Conservation (phyloP, 2,113 vertebrate genomes). For the Dipodomys stephensi region DNA sequence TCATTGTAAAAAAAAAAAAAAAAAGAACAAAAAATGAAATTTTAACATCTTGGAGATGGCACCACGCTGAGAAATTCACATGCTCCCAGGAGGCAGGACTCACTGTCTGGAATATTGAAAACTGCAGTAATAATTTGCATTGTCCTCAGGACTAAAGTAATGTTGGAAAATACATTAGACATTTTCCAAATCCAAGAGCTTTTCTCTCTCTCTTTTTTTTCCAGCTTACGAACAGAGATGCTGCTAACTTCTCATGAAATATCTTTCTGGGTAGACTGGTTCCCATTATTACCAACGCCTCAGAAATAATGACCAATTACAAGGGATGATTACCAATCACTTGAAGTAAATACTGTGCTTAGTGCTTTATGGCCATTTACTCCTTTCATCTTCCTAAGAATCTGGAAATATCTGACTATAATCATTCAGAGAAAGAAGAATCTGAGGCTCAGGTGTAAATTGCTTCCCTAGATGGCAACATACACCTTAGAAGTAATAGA, state of each 20-base stretch:
- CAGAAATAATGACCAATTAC: too few species aligned
- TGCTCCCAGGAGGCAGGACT: slow-evolving; percentile 46
- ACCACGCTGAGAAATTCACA: slow-evolving; percentile 77
- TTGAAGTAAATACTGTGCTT: background rate
- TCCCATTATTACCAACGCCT: background rate
- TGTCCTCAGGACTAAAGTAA: slow-evolving; percentile 46
- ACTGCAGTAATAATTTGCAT: background rate
- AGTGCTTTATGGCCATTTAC: background rate
- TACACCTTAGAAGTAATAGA: background rate
- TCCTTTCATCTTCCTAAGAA: background rate
- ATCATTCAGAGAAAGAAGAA: background rate
- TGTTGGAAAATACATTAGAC: slow-evolving; percentile 66
- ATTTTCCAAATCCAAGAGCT: slow-evolving; percentile 42
- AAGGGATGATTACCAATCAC: too few species aligned
- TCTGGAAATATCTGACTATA: background rate
- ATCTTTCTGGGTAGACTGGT: background rate
- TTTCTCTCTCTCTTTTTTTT: slow-evolving; percentile 52
- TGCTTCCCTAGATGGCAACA: background rate
- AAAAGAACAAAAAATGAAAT: too few species aligned
- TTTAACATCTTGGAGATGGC: slow-evolving; percentile 67
- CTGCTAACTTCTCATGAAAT: background rate
- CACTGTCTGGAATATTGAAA: slow-evolving; percentile 66
- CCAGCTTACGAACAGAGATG: background rate
- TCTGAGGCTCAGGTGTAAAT: background rate
- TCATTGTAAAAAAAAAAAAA: slow-evolving; percentile 68